Base-by-base conservation (phyloP, 2,888 invertebrate genomes). In the Sinhomidia bicolor region DNA sequence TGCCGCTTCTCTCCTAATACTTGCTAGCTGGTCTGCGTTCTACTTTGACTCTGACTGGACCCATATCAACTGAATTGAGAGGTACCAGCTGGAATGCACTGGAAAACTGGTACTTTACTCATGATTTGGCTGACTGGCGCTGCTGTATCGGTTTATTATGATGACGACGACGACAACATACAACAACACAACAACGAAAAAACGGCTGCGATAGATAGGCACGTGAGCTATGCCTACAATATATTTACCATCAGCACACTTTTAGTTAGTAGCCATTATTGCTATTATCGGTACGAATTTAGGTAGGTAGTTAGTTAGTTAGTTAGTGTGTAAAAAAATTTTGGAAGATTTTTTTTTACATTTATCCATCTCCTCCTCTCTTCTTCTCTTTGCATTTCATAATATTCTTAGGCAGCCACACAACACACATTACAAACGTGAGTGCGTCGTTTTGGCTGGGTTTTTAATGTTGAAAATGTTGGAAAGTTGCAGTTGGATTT, bases 11-110 rank as follows among this genome's bases (percentile, higher is more conserved):
- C 26, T 17, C 14, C 60, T 20, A 60, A 29, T 57, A 29, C 74
- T 36, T 36, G 36, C n/a, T 36, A 36, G 7, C 36, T 36, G 7
- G 3, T 36, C 7, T 36, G 23, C 36, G 47, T 41, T 4, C 36
- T 6, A 41, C 1, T 36, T 41, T n/a, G 32, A 36, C 32, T 71
- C 71, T 62, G 62, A 29, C 71, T 62, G 62, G 62, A 62, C 62
- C 62, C 62, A 23, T 62, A 76, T 57, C 57, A 79, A 65, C 17
- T 78, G 78, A 41, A 71, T 51, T 68, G 80, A 86, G 51, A 86
- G 85, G 79, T 80, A 86, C 85, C 85, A 86, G 85, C 80, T 86
- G 85, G 76, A 85, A 60, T 51, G 78, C 36, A 47, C 79, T 80
- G 85, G 85, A 80, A 51, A 74, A 74, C 74, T 51, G 74, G 74